Base-by-base conservation (phyloP, 2,888 invertebrate genomes). In the Heliconius hortense region DNA sequence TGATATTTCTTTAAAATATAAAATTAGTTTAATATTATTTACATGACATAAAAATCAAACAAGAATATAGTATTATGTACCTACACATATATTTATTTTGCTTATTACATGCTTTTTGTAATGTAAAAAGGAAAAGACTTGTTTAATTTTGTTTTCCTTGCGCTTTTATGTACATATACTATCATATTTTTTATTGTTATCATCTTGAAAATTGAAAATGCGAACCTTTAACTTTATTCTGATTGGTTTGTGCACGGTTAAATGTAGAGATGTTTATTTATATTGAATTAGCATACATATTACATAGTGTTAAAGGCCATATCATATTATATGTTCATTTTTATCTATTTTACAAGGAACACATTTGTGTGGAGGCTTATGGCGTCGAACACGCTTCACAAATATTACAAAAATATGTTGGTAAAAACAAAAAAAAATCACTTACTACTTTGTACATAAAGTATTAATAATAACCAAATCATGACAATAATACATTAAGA, bases 181-280 rank as follows among this genome's bases (percentile, higher is more conserved):
- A 66, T 18, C 24, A 24, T 39, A 35, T 11, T 66, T 39, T 43
- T 66, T 66, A 43, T 43, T 66, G 39, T 15, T 43, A 39, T 24
- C 3, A 2, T 39, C 39, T 39, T 66, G 24, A 64, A 39, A 39
- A 64, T 64, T 39, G 39, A 66, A 66, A 66, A 66, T 66, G 39
- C 24, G 24, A 66, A 35, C n/a, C 43, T 66, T 66, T 24, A 66
- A 66, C 39, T 66, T 43, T 24, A 15, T 66, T 24, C 66, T 35
- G 35, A 35, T 64, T 13, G 39, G 66, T 18, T 66, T 66, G 39
- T 66, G 39, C 66, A 66, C 66, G 39, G 66, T 43, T 64, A 66
- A 26, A 18, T 15, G 24, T 66, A 43, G 24, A 66, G 15, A 66
- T 66, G 15, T 15, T 7, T 39, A 66, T 39, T 24, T 15, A 66